phyloP scores from a whole-genome alignment of 1,140 invertebrate species.

The Mizuhopecten yessoensis region DNA sequence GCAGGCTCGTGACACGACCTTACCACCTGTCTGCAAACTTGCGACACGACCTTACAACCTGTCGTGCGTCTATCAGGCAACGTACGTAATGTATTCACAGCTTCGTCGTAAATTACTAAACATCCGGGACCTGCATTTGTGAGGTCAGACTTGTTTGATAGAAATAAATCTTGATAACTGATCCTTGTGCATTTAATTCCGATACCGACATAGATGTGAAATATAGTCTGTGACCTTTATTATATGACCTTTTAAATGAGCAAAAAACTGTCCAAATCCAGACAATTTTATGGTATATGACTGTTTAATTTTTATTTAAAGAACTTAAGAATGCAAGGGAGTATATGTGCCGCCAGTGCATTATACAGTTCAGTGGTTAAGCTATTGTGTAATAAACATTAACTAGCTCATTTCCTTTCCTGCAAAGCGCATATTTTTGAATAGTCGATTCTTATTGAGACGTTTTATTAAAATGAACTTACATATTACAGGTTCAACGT shows the following conservation, averaged over 20 bases:
- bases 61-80: too few species aligned
- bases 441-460: too few species aligned
- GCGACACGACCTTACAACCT: too few species aligned
- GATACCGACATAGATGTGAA: not conserved
- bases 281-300: not conserved
- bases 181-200: not conserved
- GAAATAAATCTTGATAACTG: not conserved
- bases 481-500: too few species aligned
- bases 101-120: not conserved
- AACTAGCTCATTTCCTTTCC: too few species aligned
- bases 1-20: too few species aligned
- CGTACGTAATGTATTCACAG: not conserved
- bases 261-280: not conserved
- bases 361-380: too few species aligned
- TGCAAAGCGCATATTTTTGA: too few species aligned
- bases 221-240: not conserved
- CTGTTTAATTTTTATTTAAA: not conserved
- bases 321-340: not conserved
- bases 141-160: not conserved
- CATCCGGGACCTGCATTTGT: not conserved
- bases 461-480: too few species aligned
- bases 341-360: not conserved
- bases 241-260: not conserved
- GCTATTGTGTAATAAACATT: too few species aligned
- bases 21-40: too few species aligned